Conservation (phyloP, 2,797 vertebrate genomes). For the Momotus momota region DNA sequence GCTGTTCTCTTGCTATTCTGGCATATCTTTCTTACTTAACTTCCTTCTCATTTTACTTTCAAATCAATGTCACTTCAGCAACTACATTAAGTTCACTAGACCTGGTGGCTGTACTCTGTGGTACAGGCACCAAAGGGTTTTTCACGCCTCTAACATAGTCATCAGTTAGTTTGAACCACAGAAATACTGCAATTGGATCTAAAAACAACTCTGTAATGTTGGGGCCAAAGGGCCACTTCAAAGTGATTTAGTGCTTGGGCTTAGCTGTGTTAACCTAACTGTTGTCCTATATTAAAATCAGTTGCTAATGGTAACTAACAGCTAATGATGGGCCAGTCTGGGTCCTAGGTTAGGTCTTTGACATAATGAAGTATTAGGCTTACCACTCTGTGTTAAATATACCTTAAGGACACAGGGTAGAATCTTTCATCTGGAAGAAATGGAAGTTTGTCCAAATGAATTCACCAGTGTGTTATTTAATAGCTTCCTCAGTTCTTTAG, state of each 20-base stretch:
- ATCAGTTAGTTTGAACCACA: neutral
- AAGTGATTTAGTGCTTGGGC: neutral
- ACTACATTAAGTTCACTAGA: neutral
- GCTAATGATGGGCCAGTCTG: neutral
- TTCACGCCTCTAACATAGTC: neutral
- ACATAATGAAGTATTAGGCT: neutral
- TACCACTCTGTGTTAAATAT: neutral
- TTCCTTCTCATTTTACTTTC: neutral
- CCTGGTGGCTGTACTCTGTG: neutral
- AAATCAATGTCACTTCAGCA: neutral
- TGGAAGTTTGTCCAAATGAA: slow-evolving; percentile 2
- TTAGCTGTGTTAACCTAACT: neutral
- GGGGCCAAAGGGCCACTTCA: neutral
- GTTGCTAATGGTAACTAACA: neutral
- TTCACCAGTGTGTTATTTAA: neutral
- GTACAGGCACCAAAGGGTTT: neutral
- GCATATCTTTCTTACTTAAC: neutral
- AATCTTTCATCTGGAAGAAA: slow-evolving; percentile 4
- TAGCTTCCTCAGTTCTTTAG: slow-evolving; percentile 2
- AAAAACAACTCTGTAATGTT: neutral
- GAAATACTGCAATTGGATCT: neutral
- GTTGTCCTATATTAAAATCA: neutral
- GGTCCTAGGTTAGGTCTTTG: neutral
- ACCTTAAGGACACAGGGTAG: neutral
- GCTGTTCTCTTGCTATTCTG: neutral